Evolutionary conservation across 2,888 invertebrate genomes (phyloP), one percentile per base, ranked within the genome.

Genomic region (Rhagonycha lutea): DNA sequence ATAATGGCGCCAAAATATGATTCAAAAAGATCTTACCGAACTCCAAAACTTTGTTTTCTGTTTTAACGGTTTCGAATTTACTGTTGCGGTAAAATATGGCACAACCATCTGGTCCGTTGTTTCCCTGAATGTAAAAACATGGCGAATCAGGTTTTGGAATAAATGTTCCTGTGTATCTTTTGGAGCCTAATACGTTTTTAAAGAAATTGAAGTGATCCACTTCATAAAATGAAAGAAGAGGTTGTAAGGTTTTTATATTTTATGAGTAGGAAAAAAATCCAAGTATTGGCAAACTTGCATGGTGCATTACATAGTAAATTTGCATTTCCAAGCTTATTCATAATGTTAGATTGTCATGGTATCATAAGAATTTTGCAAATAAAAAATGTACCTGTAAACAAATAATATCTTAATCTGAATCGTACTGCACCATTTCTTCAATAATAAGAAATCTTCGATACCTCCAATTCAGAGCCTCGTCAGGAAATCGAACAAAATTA

Each of bases 51-150:
- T 91, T 89, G 0, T 90, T 91, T 73, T 92, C 90, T 26, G 89
- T 89, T 76, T 89, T 88, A 23, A 92, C 82, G 70, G 93, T 86
- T 73, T 92, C 90, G 80, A 93, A 91, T 85, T 92, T 92, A 79
- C 90, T 89, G 69, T 89, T 89, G 78, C 91, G 89, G 85, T 91
- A 94, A 86, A 95, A 94, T 70, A 95, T 89, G 28, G 94, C 94
- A 86, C 94, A 95, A 9, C 95, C 94, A 86, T 95, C 95, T 0
- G 94, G 94, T 0, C 95, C 95, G 82, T 92, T 92, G 83, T 94
- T 94, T 79, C 92, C 91, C 77, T 90, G 89, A 65, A 93, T 90
- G 83, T 94, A 93, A 65, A 94, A 87, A 86, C 94, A 94, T 0
- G 94, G 94, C 0, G 94, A 94, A 83, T 94, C 93, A 0, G 94